Conservation (phyloP, 2,888 invertebrate species). For the Geophilus truncorum region DNA sequence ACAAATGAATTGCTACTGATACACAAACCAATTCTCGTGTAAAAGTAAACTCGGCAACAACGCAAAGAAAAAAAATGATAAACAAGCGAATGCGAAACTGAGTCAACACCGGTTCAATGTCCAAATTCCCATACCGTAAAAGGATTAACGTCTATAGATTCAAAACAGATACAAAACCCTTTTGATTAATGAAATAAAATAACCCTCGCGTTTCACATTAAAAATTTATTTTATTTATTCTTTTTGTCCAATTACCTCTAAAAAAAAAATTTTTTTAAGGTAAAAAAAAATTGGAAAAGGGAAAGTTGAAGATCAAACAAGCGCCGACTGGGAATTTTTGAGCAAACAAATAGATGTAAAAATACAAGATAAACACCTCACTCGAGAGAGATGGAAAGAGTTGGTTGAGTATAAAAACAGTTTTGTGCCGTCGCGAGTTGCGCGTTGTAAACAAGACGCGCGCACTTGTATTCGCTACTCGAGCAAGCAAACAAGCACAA, state of each 20-base stretch:
- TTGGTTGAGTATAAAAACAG: background rate
- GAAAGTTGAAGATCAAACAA: background rate
- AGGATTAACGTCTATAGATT: background rate
- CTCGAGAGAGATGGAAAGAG: background rate
- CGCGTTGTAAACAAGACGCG: background rate
- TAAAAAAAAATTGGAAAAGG: background rate
- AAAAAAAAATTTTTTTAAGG: background rate
- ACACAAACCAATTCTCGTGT: background rate
- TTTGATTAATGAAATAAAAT: background rate
- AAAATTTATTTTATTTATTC: background rate
- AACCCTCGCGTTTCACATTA: background rate
- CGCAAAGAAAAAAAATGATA: background rate
- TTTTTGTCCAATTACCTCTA: background rate
- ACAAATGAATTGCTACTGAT: background rate
- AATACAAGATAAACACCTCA: slow-evolving; percentile 2
- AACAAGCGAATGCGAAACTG: background rate
- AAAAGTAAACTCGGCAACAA: background rate
- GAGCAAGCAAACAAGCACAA: background rate
- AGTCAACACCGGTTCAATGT: background rate
- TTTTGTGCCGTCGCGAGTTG: background rate
- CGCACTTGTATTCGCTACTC: background rate
- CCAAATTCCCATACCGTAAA: background rate
- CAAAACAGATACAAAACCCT: background rate
- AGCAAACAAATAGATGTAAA: background rate
- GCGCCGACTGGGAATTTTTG: background rate